A percentile compares a stretch with the other conserved stretches of the same genome.
phyloP scores from a whole-genome alignment of 1,140 invertebrate species.

The Delia radicum region DNA sequence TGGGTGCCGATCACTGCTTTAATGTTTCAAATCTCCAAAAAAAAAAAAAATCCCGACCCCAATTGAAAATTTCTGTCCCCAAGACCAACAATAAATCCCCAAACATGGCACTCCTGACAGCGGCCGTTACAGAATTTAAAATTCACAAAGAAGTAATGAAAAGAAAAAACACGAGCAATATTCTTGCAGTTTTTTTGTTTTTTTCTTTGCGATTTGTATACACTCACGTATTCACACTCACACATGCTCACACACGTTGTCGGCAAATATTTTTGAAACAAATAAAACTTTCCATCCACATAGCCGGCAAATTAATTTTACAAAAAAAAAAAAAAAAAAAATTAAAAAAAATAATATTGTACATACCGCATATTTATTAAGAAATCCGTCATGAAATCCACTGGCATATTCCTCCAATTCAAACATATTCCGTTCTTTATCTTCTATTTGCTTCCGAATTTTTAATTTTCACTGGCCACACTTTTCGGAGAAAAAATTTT shows the following conservation, averaged over 20 bases:
- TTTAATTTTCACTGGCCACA: background rate
- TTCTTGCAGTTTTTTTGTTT: background rate
- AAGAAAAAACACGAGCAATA: background rate
- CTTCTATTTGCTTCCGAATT: background rate
- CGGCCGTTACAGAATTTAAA: background rate
- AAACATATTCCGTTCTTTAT: conserved; percentile 42
- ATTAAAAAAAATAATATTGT: no score
- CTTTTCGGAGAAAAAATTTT: no score
- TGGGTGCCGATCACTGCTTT: no score
- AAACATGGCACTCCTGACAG: no score
- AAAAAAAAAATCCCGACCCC: no score
- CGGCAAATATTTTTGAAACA: background rate
- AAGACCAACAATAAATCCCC: no score
- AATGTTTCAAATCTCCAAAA: no score
- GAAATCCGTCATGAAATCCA: conserved; percentile 51
- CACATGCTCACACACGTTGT: background rate
- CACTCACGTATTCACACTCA: background rate
- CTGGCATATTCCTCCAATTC: conserved; percentile 53
- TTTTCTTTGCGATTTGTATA: no score
- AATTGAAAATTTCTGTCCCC: no score
- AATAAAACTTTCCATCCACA: background rate
- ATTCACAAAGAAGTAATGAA: background rate
- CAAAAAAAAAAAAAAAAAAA: background rate
- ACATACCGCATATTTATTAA: conserved; percentile 54
- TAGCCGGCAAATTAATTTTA: conserved; percentile 4